Evolutionary conservation across 2,113 vertebrate species (phyloP).

Genomic region (Daboia siamensis): DNA sequence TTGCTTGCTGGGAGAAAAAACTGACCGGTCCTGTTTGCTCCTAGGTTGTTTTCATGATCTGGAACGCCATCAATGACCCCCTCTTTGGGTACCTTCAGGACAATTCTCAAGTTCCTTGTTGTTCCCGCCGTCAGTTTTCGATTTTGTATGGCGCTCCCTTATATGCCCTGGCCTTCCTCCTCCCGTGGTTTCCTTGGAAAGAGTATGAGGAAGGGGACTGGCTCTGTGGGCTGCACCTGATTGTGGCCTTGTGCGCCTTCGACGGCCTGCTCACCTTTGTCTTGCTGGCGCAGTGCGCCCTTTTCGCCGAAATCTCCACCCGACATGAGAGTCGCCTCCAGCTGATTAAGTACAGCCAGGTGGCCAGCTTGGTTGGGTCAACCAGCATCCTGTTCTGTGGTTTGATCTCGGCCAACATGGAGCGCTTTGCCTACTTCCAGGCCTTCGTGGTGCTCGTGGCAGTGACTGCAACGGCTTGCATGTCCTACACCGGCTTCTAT

Average conservation of each 20-base stretch:
- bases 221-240: constrained; percentile 82
- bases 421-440: constrained; percentile 79
- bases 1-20: neutral
- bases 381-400: constrained; percentile 83
- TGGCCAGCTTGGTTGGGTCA: constrained; percentile 78
- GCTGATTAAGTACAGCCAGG: constrained; percentile 82
- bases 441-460: constrained; percentile 66
- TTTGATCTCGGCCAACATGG: constrained; percentile 81
- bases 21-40: neutral
- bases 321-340: constrained; percentile 72
- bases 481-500: constrained; percentile 79
- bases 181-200: constrained; percentile 93
- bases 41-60: constrained; percentile 87
- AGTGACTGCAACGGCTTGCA: constrained; percentile 71
- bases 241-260: constrained; percentile 77
- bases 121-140: constrained; percentile 69
- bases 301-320: constrained; percentile 80
- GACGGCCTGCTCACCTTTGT: constrained; percentile 82
- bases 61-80: constrained; percentile 86
- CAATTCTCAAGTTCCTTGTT: constrained; percentile 71
- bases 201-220: constrained; percentile 77
- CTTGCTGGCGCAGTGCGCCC: constrained; percentile 80
- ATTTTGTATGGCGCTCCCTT: constrained; percentile 79
- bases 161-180: constrained; percentile 80
- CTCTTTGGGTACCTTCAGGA: constrained; percentile 87